Conservation (phyloP, 2,888 invertebrate species). For the Scotopteryx bipunctaria region DNA sequence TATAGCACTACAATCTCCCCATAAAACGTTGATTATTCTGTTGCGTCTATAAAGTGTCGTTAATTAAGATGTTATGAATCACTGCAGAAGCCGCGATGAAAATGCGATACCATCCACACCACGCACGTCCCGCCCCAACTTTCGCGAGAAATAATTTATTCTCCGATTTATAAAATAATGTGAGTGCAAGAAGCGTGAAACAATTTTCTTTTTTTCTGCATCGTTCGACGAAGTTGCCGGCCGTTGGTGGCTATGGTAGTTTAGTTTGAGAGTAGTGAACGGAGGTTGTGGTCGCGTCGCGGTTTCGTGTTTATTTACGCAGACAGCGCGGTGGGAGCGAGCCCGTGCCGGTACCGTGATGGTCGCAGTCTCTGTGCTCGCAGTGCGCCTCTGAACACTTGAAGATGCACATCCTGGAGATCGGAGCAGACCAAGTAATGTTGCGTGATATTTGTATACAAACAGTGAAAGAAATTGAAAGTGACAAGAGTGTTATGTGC, state of each 20-base stretch:
- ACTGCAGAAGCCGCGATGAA: conserved; percentile 66
- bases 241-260: conserved; percentile 40
- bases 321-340: conserved; percentile 40
- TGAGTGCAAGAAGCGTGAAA: conserved; percentile 79
- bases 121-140: conserved; percentile 64
- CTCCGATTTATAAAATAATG: conserved; percentile 75
- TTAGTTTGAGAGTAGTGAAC: conserved; percentile 68
- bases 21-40: conserved; percentile 36
- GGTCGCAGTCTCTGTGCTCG: too few relatives aligned
- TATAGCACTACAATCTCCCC: conserved; percentile 33
- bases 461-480: conserved; percentile 50
- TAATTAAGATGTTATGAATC: conserved; percentile 62
- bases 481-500: conserved; percentile 39
- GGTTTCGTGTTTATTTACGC: conserved; percentile 33
- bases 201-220: conserved; percentile 77
- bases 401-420: conserved; percentile 79
- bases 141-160: conserved; percentile 78
- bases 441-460: conserved; percentile 45
- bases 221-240: conserved; percentile 51
- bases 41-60: conserved; percentile 26
- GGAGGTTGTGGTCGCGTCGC: conserved; percentile 59
- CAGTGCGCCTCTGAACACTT: conserved; percentile 49
- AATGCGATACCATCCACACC: conserved; percentile 69
- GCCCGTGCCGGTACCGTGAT: conserved; percentile 50
- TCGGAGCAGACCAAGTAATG: conserved; percentile 79